phyloP scores from a whole-genome alignment of 2,888 invertebrate genomes.

The Fissipunctia ypsillon region DNA sequence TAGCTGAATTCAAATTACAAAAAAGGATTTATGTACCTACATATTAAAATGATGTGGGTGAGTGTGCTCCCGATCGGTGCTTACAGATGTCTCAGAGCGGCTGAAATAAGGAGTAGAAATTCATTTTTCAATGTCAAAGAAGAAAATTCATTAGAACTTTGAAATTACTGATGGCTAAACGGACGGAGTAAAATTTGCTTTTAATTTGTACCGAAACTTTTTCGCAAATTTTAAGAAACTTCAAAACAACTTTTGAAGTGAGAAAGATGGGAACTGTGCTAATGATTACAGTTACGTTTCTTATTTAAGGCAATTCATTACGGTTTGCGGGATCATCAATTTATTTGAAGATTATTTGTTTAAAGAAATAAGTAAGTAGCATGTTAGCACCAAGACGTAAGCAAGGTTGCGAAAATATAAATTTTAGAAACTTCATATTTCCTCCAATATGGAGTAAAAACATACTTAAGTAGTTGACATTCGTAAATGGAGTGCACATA shows the following conservation, averaged over 20 bases:
- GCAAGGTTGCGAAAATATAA: slow-evolving; percentile 6
- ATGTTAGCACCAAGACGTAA: not conserved
- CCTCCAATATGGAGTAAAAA: slow-evolving; percentile 57
- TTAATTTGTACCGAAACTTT: slow-evolving; percentile 90
- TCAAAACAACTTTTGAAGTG: slow-evolving; percentile 87
- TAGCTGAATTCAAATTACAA: not conserved
- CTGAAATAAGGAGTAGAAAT: slow-evolving; percentile 84
- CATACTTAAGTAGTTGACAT: slow-evolving; percentile 69
- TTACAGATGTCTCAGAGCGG: slow-evolving; percentile 80
- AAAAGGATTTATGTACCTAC: slow-evolving; percentile 62
- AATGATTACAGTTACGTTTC: slow-evolving; percentile 86
- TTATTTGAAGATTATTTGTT: slow-evolving; percentile 22
- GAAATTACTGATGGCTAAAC: slow-evolving; percentile 90
- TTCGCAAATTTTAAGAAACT: slow-evolving; percentile 87
- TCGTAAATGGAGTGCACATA: slow-evolving; percentile 82
- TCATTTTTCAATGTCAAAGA: slow-evolving; percentile 90
- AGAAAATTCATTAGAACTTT: slow-evolving; percentile 91
- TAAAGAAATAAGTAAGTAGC: slow-evolving; percentile 1
- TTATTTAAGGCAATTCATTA: slow-evolving; percentile 68
- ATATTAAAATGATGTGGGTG: slow-evolving; percentile 68
- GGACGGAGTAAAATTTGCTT: slow-evolving; percentile 90
- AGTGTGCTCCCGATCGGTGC: slow-evolving; percentile 67
- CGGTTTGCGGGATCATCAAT: slow-evolving; percentile 52
- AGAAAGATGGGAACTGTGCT: slow-evolving; percentile 86
- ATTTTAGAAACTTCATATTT: slow-evolving; percentile 5